Base-by-base conservation (phyloP, 2,113 vertebrate species). In the Probosciger aterrimus region DNA sequence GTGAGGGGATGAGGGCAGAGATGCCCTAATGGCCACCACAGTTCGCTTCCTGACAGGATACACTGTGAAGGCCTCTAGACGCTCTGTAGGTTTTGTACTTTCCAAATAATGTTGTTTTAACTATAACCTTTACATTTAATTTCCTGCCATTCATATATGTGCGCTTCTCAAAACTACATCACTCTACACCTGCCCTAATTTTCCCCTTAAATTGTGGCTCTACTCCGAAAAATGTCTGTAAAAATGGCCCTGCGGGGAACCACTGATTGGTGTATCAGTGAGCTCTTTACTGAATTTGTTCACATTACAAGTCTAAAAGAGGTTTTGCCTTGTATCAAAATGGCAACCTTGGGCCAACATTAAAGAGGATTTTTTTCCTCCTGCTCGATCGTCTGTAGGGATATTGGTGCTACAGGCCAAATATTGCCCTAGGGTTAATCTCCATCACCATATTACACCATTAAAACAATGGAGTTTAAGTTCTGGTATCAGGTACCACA, bases 41-140 rank as follows among this genome's bases (percentile, higher is more conserved):
- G 41, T 49, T 89, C 0, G 1, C 74, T 79, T 91, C 70, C 65
- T 88, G 74, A 57, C 70, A 92, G 59, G 59, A 91, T 87, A 91
- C 69, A 46, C 68, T 37, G 28, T n/a, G 83, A 84, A 85, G 80
- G 80, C 87, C n/a, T 93, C 62, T 91, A 84, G 53, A 92, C 7
- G 3, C 46, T 79, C 81, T 88, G 59, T 8, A 74, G 70, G 74
- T 67, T 44, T 96, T 95, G 96, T 97, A 95, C 96, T 96, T 97
- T 96, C 96, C 96, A 92, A 96, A 94, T 69, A 96, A 93, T 93
- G 81, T 87, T 94, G 37, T 96, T 93, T 93, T 31, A 93, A 74
- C 63, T 96, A 49, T 95, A 97, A 97, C 96, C 96, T 97, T 97
- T 96, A 83, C 83, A 85, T 80, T 91, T 83, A 96, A 67, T 96